Base-by-base conservation (phyloP, 2,797 vertebrate genomes). In the Margarornis squamiger region DNA sequence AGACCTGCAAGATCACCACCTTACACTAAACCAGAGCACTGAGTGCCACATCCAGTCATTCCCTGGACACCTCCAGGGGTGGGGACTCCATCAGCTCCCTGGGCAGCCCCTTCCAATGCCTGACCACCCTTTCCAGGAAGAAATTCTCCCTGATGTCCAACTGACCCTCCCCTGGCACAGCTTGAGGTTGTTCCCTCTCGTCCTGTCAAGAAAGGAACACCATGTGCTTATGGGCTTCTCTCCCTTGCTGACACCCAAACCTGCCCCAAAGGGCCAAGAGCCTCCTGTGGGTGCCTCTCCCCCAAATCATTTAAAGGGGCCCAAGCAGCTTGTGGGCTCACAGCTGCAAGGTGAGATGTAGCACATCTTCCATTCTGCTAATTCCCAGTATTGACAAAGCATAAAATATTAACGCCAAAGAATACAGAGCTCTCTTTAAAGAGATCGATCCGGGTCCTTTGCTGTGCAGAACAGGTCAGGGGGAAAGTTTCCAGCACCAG, bases 151-250 rank as follows among this genome's bases (percentile, higher is more conserved):
- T 57, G 9, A n/a, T 62, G 27, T 24, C 41, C 49, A 24, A 29
- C 11, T 57, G 36, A 57, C 17, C 41, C 8, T 55, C 34, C 32
- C 66, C 22, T 57, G 49, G 30, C 26, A 18, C 58, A 63, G 14
- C 41, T 20, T 20, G 41, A 36, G 48, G 26, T 17, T 6, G 5
- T 36, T 48, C 36, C 34, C 22, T 75, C 70, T 75, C 7, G 3
- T 73, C 29, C 52, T 41, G 26, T 8, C 38, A 54, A 59, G 52
- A 51, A 22, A 34, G 24, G 15, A 68, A 29, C 9, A 12, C 48
- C 1, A 1, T 16, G 10, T 1, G 0, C 43, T 46, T 29, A 19
- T 6, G 0, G 0, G 39, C 21, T 62, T 51, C 32, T 59, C 26
- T n/a, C 7, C 39, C 39, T 57, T 29, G 30, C 38, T 65, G 73